Evolutionary conservation across 2,797 vertebrate genomes (phyloP), one percentile per base, ranked within the genome.

Genomic region (Apogon talboti): DNA sequence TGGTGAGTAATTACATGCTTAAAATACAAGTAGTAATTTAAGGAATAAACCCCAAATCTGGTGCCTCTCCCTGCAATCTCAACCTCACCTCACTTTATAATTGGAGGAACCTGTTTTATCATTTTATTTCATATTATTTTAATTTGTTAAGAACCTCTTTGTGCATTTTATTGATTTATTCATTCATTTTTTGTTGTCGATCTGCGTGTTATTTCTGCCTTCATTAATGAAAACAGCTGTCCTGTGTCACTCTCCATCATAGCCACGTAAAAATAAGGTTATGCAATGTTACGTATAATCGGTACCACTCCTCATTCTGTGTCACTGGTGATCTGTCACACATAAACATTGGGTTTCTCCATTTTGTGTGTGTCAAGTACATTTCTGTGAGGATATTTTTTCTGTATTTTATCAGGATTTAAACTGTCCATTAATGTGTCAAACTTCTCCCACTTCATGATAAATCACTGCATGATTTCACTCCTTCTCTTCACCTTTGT

Each of bases 1-100:
- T 88, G 93, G 93, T 95, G 90, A 95, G 94, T 94, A 93, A 35
- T 40, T 18, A 40, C n/a, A 19, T 11, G 50, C 33, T 55, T 42
- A 14, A 42, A 88, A 86, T 60, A 47, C 78, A 71, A 83, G 69
- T 43, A 59, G 73, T 18, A 53, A 66, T 33, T 63, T 63, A 21
- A 55, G 64, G 61, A 78, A 66, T 35, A 49, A 78, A 72, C 45
- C 55, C 66, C 59, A 47, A 63, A 74, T 51, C 60, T 74, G 57
- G 83, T 54, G 68, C 81, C 77, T 72, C 44, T 73, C 48, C 81
- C 66, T 38, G 33, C 60, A 73, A 49, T 51, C 66, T 69, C 49
- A 30, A 58, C 64, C 55, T 70, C 79, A 71, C 72, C 48, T 73
- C 71, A 70, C 56, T 55, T 53, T 71, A 41, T 44, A 4, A 66